Evolutionary conservation across 1,140 invertebrate species (phyloP), one percentile per base, ranked within the genome.

Genomic region (Bombus soroeensis): DNA sequence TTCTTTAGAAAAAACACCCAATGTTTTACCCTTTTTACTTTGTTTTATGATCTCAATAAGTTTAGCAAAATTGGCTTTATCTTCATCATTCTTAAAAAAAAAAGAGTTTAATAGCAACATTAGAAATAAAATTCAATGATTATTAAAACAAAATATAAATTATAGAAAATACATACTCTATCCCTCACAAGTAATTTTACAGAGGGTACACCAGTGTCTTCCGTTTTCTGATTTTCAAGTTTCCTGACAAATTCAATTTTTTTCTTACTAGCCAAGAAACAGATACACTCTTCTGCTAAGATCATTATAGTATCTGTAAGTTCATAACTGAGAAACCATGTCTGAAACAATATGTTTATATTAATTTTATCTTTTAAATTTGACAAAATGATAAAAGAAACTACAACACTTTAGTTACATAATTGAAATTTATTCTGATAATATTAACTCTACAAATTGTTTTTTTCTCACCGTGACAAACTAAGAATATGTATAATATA

Each of bases 311-410:
- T 99, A 93, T 99, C 99, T 3, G 98, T 98, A 32, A 99, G 95
- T 94, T 99, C 99, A 94, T 99, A 99, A 87, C 98, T 99, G 95
- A 99, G 97, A 12, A 99, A 96, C 99, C 99, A 99, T 57, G 98
- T 98, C 97, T 99, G 92, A 88, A 96, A 96, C 18, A 66, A 71
- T 82, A 22, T 25, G 70, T 28, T 2, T 8, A 39, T 41, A 39
- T 18, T 76, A 34, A 59, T 59, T 39, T 39, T n/a, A 53, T 12
- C 22, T 4, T 15, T 9, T 76, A 37, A 6, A 62, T n/a, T 62
- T 68, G 25, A 81, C 25, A 59, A 25, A 10, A 59, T 39, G 8
- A 53, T 39, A 28, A 34, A 81, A 53, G 9, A 68, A 57, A 3
- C 28, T 64, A 34, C 18, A 47, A 75, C 4, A 43, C 39, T 75